Conservation (phyloP, 2,797 vertebrate species). For the Dicrostonyx torquatus region DNA sequence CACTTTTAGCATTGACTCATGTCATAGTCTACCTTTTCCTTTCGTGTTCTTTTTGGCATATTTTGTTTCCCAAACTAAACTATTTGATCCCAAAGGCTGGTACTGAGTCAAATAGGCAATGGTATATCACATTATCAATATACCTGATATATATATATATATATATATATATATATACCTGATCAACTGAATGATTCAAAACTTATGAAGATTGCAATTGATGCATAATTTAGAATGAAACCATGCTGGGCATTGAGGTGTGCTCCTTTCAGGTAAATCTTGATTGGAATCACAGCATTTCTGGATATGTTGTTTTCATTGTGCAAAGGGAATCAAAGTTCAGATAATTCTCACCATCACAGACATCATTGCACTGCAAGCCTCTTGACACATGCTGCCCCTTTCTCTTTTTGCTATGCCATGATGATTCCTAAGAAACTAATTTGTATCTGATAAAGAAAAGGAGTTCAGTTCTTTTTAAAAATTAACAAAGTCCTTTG, state of each 20-base stretch:
- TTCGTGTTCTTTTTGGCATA: conserved; percentile 10
- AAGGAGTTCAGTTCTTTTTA: neutral
- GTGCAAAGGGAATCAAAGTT: neutral
- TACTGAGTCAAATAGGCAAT: neutral
- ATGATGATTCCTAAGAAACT: neutral
- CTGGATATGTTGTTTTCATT: neutral
- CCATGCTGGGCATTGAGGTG: neutral
- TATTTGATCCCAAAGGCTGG: neutral
- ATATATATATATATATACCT: too few species aligned
- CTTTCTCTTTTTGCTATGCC: neutral
- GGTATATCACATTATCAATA: neutral
- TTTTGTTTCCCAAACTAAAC: neutral
- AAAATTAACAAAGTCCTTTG: conserved; percentile 30
- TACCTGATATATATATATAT: too few species aligned
- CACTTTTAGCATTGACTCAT: neutral
- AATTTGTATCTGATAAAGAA: conserved; percentile 29
- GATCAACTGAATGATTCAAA: conserved; percentile 6
- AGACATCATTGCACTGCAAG: neutral
- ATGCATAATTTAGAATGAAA: conserved; percentile 56
- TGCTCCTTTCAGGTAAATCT: conserved; percentile 53
- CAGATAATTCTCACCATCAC: neutral
- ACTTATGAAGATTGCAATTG: conserved; percentile 44
- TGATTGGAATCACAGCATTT: conserved; percentile 53
- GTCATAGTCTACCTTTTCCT: neutral
- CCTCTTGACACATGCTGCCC: neutral